phyloP scores from a whole-genome alignment of 2,888 invertebrate species.

The Reticulitermes lucifugus region DNA sequence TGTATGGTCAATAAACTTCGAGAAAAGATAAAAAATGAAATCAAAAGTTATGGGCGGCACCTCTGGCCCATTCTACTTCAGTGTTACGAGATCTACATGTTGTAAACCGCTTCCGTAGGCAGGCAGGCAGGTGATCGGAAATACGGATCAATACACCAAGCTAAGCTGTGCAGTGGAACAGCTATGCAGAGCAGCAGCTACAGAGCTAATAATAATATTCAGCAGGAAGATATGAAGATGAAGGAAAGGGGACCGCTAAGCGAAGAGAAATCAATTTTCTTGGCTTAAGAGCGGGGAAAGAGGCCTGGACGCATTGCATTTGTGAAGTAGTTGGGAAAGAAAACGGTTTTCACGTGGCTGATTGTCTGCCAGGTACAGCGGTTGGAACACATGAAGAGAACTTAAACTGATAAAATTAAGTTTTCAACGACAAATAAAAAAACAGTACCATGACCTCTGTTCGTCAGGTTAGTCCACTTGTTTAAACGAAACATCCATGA shows the following conservation, averaged over 20 bases:
- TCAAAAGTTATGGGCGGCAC: too few relatives aligned
- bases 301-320: background rate
- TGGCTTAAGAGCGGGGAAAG: background rate
- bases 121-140: constrained; percentile 10
- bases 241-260: background rate
- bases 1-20: too few relatives aligned
- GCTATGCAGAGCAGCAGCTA: background rate
- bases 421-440: background rate
- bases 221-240: background rate
- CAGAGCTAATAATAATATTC: background rate
- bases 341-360: background rate
- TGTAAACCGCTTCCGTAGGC: background rate
- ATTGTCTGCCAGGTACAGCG: background rate
- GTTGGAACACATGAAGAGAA: background rate
- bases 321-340: background rate
- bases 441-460: background rate
- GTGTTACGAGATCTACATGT: background rate
- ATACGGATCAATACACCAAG: constrained; percentile 10
- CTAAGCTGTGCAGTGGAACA: constrained; percentile 3
- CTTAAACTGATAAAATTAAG: background rate
- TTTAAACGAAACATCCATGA: background rate
- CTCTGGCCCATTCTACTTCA: background rate
- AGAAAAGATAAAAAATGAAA: too few relatives aligned
- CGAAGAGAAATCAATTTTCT: constrained; percentile 6
- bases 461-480: background rate